These are phyloP conservation scores for Esox niger DNA, from an alignment of 2,113 vertebrate species.

Conservation along the genomic window DNA sequence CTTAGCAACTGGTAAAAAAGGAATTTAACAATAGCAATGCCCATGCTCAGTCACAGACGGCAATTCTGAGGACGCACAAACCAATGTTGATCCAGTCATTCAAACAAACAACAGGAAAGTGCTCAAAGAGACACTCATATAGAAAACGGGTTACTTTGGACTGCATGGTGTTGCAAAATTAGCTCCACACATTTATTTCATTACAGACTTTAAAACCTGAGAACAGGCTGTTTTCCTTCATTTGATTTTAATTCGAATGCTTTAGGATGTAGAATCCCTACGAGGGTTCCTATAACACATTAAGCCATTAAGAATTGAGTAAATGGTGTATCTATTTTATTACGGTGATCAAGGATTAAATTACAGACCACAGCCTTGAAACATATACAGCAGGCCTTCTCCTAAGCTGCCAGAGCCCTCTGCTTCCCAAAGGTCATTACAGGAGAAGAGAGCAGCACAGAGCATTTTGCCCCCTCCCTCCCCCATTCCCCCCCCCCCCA, in stretches of 20 bases:
- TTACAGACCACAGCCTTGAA: slow-evolving; percentile 66
- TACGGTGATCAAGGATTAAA: slow-evolving; percentile 73
- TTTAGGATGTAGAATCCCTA: slow-evolving; percentile 50
- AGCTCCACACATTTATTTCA: slow-evolving; percentile 61
- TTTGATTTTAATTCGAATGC: slow-evolving; percentile 35
- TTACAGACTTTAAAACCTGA: slow-evolving; percentile 51
- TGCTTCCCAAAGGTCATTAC: slow-evolving; percentile 73
- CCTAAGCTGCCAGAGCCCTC: slow-evolving; percentile 62
- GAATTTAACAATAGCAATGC: slow-evolving; percentile 74
- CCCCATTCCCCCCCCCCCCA: neutral
- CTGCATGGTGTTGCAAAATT: slow-evolving; percentile 49
- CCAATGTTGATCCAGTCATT: slow-evolving; percentile 51
- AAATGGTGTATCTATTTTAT: slow-evolving; percentile 70
- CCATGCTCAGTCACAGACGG: slow-evolving; percentile 71
- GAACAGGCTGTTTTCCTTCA: slow-evolving; percentile 27
- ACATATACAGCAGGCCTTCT: slow-evolving; percentile 62
- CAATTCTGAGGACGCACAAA: slow-evolving; percentile 57
- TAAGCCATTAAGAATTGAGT: slow-evolving; percentile 62
- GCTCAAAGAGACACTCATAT: slow-evolving; percentile 36
- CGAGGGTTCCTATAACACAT: slow-evolving; percentile 63
- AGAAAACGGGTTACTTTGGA: slow-evolving; percentile 60
- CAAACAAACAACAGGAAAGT: slow-evolving; percentile 17
- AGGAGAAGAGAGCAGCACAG: slow-evolving; percentile 53
- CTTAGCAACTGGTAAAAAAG: slow-evolving; percentile 78
- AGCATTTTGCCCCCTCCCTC: slow-evolving; percentile 30